These are phyloP conservation scores for Coregonus clupeaformis DNA, from an alignment of 2,113 vertebrate species.

Conservation along the genomic window DNA sequence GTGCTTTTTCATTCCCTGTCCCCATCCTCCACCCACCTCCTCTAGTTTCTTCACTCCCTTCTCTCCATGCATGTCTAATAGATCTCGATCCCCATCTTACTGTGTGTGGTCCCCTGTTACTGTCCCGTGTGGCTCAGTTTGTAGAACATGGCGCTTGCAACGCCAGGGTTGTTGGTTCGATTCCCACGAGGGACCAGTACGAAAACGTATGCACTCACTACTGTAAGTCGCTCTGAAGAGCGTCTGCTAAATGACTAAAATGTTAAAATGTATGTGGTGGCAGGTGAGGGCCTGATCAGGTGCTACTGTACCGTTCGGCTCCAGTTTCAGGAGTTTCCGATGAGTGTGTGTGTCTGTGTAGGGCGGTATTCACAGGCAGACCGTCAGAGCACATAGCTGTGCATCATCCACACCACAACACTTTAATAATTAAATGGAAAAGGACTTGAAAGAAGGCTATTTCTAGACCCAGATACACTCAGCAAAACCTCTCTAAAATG, in stretches of 20 bases:
- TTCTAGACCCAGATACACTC: conserved; percentile 3
- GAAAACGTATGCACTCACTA: too few relatives aligned
- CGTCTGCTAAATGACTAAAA: too few relatives aligned
- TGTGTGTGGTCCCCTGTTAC: background rate
- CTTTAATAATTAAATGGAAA: conserved; percentile 55
- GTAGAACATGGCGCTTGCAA: too few relatives aligned
- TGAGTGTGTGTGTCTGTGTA: conserved; percentile 30
- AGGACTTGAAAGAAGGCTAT: conserved; percentile 27
- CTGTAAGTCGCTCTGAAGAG: too few relatives aligned
- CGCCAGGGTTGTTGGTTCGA: too few relatives aligned
- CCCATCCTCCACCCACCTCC: too few relatives aligned
- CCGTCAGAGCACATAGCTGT: conserved; percentile 31
- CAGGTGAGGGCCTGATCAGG: conserved; percentile 34
- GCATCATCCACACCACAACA: conserved; percentile 10
- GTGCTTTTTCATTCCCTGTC: background rate
- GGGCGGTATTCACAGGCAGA: conserved; percentile 16
- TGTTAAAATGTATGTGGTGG: conserved; percentile 35
- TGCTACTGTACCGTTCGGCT: conserved; percentile 26
- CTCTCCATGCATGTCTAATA: conserved; percentile 1
- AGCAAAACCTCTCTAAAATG: background rate
- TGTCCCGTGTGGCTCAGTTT: too few relatives aligned
- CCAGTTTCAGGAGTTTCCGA: conserved; percentile 57
- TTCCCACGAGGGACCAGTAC: too few relatives aligned
- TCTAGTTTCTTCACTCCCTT: too few relatives aligned
- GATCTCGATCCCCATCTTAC: background rate